Evolutionary conservation across 1,140 invertebrate species (phyloP).

Genomic region (silkworm (Bombyx mori)): DNA sequence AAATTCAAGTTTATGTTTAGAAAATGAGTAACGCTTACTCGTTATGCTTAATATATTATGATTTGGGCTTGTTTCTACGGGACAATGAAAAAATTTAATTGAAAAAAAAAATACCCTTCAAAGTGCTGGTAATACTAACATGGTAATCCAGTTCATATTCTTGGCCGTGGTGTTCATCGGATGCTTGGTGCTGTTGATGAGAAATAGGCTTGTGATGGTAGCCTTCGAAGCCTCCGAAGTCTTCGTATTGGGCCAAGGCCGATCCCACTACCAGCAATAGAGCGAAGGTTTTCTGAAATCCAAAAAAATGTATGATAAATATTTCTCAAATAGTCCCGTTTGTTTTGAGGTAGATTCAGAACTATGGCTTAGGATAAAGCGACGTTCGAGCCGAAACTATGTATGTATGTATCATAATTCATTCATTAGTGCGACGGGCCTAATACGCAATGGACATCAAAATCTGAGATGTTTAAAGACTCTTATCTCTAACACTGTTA

Average conservation of each 20-base stretch:
- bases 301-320: background rate
- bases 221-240: conserved; percentile 27
- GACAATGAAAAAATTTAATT: background rate
- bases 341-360: too few species aligned
- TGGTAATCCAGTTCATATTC: conserved; percentile 59
- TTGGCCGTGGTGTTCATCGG: conserved; percentile 40
- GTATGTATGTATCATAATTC: too few species aligned
- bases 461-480: too few species aligned
- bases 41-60: background rate
- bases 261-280: conserved; percentile 28
- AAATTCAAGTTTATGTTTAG: too few species aligned
- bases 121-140: conserved; percentile 24
- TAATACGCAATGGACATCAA: too few species aligned
- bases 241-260: conserved; percentile 34
- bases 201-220: conserved; percentile 34
- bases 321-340: too few species aligned
- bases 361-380: too few species aligned
- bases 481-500: too few species aligned
- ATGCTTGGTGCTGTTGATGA: conserved; percentile 28
- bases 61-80: background rate
- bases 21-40: too few species aligned
- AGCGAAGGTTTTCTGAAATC: conserved; percentile 31
- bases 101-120: background rate
- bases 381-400: too few species aligned
- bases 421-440: too few species aligned